Evolutionary conservation across 1,140 invertebrate species (phyloP), one percentile per base, ranked within the genome.

Genomic region (Bombus difficillimus): DNA sequence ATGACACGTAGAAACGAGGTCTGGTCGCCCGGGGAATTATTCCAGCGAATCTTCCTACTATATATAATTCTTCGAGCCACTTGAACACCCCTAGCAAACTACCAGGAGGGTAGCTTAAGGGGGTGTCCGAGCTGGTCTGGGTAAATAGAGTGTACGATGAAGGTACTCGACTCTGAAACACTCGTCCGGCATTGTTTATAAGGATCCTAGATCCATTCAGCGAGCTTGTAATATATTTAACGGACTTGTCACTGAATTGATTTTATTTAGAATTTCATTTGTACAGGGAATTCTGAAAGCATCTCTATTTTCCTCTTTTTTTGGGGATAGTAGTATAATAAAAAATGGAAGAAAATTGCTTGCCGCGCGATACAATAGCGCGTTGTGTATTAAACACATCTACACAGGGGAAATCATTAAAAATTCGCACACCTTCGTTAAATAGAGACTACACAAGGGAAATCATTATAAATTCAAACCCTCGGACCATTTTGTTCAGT

Each of bases 1-100:
- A 79, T 84, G 83, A 84, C 83, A 84, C 76, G 83, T 79, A 59
- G 76, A 79, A 71, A 84, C 75, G 47, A 43, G 39, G 22, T 74
- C 82, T n/a, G 28, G 39, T n/a, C 39, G 22, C 41, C 10, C 9
- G 28, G 1, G 18, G 76, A 79, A 72, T 84, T 84, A 84, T 84
- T 78, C 66, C 39, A 22, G 22, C 18, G 25, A n/a, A 32, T 53
- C 64, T 59, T 43, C 68, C 82, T 69, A 39, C 43, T 47, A 69
- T 78, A 84, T 37, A 71, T 78, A 84, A 84, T 79, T 71, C 66
- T 84, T 41, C 53, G n/a, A 39, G 82, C 41, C 43, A 66, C 64
- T 79, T 47, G 82, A 84, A 59, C n/a, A 22, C 34, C 41, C 32
- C 39, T 22, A 22, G 37, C 28, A 41, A 39, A 32, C 22, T 10